Conservation (phyloP, 2,888 invertebrate genomes). For the Dasysyrphus tricinctus region DNA sequence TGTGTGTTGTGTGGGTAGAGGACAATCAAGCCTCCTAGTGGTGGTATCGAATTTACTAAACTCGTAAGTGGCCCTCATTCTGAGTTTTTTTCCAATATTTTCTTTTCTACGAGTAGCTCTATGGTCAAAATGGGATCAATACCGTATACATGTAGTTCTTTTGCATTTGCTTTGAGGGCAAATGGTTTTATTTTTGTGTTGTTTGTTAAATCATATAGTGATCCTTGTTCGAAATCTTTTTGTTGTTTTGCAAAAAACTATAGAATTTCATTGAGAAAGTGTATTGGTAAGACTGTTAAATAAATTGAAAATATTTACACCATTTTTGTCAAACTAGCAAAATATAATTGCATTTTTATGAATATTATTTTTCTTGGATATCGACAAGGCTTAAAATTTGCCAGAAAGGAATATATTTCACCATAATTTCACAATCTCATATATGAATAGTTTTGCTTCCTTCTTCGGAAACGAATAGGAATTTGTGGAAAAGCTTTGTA, state of each 20-base stretch:
- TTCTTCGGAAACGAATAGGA: neutral
- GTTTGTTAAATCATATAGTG: neutral
- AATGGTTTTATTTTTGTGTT: constrained; percentile 34
- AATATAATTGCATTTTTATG: neutral
- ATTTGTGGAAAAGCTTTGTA: neutral
- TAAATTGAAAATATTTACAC: constrained; percentile 44
- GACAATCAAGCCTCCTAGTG: constrained; percentile 41
- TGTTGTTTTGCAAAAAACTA: neutral
- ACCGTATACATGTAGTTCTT: neutral
- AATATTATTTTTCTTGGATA: neutral
- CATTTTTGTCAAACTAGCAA: neutral
- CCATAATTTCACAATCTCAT: neutral
- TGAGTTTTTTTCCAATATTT: constrained; percentile 28
- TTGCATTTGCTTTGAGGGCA: constrained; percentile 23
- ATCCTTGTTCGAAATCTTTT: neutral
- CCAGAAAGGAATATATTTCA: neutral
- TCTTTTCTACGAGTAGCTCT: neutral
- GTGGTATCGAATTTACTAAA: constrained; percentile 1
- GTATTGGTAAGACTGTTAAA: constrained; percentile 47
- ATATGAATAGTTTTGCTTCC: neutral
- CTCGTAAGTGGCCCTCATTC: constrained; percentile 16
- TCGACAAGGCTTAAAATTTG: neutral
- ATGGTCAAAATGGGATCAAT: constrained; percentile 18
- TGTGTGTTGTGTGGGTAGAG: neutral
- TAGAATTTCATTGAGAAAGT: constrained; percentile 47